Evolutionary conservation across 2,797 vertebrate genomes (phyloP), one percentile per base, ranked within the genome.

Genomic region (Gambelia wislizenii): DNA sequence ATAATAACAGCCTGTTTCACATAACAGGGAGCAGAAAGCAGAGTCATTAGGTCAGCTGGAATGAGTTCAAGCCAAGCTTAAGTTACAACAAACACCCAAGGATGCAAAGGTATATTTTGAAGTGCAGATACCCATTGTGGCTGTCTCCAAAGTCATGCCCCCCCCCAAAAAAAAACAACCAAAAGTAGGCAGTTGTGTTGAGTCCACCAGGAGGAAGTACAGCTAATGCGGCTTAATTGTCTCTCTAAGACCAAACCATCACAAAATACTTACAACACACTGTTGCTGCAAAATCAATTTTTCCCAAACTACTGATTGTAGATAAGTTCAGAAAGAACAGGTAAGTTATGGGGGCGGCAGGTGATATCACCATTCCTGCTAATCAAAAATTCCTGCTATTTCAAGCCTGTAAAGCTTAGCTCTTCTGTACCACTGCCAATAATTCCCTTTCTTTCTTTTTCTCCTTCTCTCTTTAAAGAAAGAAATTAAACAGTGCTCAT

Each of bases 401-500:
- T 76, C 75, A 76, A 13, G 0, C 36, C 25, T 76, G 10, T 76
- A 27, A 76, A 44, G 22, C 44, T 44, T 47, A 44, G 42, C 25
- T 76, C 25, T 6, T 22, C 75, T 47, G 44, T 4, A 39, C 22
- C 75, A 47, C 75, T 76, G 42, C 7, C 36, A 47, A 14, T 44
- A 47, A 25, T 44, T 30, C 25, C 44, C 42, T 47, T 44, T 47
- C 44, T 76, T 30, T 76, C 42, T 18, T n/a, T 39, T 22, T 76
- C 61, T 69, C 25, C 20, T 13, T 36, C 33, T 20, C 44, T n/a
- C 44, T 70, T 36, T 44, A 36, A 49, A 47, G 64, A 56, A 77
- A 69, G 56, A 84, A 89, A 84, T 77, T 84, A 89, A 77, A 64
- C 74, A 69, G 70, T 75, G 69, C 80, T 88, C 69, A 59, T 69